A percentile compares a stretch with the other conserved stretches of the same genome.
phyloP scores from a whole-genome alignment of 2,797 vertebrate genomes.

The Poecilia velifera region DNA sequence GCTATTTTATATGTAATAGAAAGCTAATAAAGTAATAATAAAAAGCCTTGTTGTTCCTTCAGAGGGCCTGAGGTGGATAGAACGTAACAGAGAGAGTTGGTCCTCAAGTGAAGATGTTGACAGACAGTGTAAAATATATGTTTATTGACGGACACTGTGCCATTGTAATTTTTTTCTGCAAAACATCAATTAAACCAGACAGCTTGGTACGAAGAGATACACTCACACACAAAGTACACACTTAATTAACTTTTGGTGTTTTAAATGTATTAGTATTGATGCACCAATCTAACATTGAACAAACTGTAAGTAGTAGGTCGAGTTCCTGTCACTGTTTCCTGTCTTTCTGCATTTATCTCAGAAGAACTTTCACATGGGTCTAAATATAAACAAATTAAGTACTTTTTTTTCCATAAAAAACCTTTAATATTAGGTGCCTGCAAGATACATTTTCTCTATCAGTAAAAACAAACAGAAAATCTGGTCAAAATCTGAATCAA shows the following conservation, averaged over 20 bases:
- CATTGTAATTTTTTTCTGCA: slow-evolving; percentile 59
- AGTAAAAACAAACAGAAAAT: not conserved
- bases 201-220: slow-evolving; percentile 43
- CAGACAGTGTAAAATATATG: slow-evolving; percentile 42
- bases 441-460: not conserved
- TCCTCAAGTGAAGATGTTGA: slow-evolving; percentile 43
- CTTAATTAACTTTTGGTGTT: not conserved
- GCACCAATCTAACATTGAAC: not conserved
- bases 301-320: not conserved
- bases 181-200: slow-evolving; percentile 70
- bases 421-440: not conserved
- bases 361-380: not conserved
- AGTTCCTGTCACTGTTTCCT: not conserved
- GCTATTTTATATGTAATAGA: not conserved
- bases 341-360: not conserved
- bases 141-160: slow-evolving; percentile 61
- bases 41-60: not conserved
- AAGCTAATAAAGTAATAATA: not conserved
- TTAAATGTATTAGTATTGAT: not conserved
- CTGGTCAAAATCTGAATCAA: not conserved
- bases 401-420: not conserved
- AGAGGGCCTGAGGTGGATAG: slow-evolving; percentile 25
- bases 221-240: slow-evolving; percentile 30
- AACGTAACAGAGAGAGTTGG: slow-evolving; percentile 25
- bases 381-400: not conserved